Base-by-base conservation (phyloP, 1,140 invertebrate genomes). In the Drosophila nannoptera region DNA sequence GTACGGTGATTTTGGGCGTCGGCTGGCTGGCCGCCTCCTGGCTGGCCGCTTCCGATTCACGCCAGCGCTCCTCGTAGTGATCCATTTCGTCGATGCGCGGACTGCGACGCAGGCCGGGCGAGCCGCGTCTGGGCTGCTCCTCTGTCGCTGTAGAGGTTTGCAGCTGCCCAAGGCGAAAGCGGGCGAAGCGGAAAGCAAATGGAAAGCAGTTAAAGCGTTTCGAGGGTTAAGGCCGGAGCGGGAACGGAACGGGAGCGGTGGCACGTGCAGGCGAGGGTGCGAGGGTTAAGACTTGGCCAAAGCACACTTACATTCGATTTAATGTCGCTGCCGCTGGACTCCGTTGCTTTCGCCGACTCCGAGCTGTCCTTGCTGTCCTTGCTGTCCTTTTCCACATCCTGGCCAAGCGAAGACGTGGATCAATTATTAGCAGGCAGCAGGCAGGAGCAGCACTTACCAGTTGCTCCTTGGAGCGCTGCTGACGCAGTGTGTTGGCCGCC, bases 41-140 rank as follows among this genome's bases (percentile, higher is more conserved):
- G 31, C 31, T 4, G 11, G 64, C 46, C 58, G 56, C 50, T 68
- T 82, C 56, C 33, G 80, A 22, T 40, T 77, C 73, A 2, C 70
- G 64, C 82, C 84, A 89, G 6, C 78, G 81, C 46, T 89, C 87
- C 66, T 78, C 84, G 22, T 89, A 89, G 49, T 88, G 82, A 42
- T 84, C 62, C 62, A 89, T 89, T 67, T 89, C 87, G 14, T 89
- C 88, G 33, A 88, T 73, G 22, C 86, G 88, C 8, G 88, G 88
- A 73, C 88, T 89, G 61, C 87, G 82, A 22, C 84, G 74, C 4
- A 87, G 29, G n/a, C 84, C 59, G 35, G 83, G 82, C 31, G 83
- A 87, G 2, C 76, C 67, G 29, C 67, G 49, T 11, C 68, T 58
- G 12, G 77, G 50, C 63, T 84, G 66, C 74, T 80, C 77, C 77